Base-by-base conservation (phyloP, 2,113 vertebrate species). In the Cryptoleucopteryx plumbea region DNA sequence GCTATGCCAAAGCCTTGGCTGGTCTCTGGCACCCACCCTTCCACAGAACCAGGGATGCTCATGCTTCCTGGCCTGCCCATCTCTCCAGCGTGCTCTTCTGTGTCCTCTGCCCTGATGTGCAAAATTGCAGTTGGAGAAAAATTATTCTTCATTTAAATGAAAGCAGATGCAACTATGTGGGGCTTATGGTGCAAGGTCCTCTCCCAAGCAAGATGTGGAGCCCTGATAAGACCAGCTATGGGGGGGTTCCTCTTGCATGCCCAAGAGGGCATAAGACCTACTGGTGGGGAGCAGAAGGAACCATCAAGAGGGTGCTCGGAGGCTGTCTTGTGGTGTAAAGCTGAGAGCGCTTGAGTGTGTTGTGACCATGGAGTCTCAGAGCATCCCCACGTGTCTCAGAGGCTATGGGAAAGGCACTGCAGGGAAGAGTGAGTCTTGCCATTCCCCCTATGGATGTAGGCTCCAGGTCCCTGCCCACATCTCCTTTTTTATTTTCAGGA, bases 141-240 rank as follows among this genome's bases (percentile, higher is more conserved):
- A 20, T 2, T 15, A 11, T 32, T 90, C 52, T 61, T 58, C 19
- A 42, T 29, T 48, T 68, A 55, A 59, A 83, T 7, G 56, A 79
- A 58, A 84, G 11, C 25, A 63, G 32, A 32, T 3, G 2, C 14
- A 72, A 0, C 5, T 29, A 3, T 20, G 7, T 58, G 36, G 45
- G 16, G 11, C 6, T 65, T 34, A 11, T 2, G 27, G 48, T 22
- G 31, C 1, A 0, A 36, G 5, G 25, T 40, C 48, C 14, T 48
- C 56, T 50, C 26, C 66, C 16, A 67, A 6, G 71, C 18, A 73
- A 36, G 71, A 29, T 5, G 21, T 4, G 3, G 47, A 47, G 13
- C 15, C 34, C 45, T 0, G 2, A 3, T 14, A n/a, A 59, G 38
- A 55, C 8, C 14, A 27, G 0, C 42, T 5, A 3, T 16, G 32